A percentile compares a stretch with the other conserved stretches of the same genome.
Conservation (phyloP, 1,140 invertebrate genomes). For the Drosophila simulans region DNA sequence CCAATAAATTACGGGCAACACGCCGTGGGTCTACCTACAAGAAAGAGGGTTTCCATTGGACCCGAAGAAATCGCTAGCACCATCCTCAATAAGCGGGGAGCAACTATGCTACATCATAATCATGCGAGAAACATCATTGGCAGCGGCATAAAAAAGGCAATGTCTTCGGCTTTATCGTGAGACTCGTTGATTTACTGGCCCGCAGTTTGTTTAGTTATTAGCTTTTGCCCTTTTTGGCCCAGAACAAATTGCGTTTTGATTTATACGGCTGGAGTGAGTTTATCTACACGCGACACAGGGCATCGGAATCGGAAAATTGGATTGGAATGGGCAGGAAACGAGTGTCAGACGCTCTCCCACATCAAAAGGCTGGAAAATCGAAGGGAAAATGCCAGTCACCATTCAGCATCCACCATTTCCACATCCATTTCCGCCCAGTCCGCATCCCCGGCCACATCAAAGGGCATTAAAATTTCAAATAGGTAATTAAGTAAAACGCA, state of each 20-base stretch:
- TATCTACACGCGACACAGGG: conserved; percentile 57
- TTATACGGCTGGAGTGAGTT: conserved; percentile 71
- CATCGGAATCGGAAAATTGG: background rate
- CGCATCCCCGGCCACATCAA: conserved; percentile 63
- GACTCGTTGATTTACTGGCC: conserved; percentile 75
- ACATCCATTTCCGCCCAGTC: background rate
- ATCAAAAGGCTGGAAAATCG: conserved; percentile 21
- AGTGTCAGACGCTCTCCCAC: conserved; percentile 41
- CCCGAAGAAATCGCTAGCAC: conserved; percentile 5
- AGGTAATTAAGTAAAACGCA: conserved; percentile 83
- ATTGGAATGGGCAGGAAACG: conserved; percentile 37
- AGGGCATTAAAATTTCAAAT: conserved; percentile 77
- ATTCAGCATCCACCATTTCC: background rate
- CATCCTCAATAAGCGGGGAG: conserved; percentile 18
- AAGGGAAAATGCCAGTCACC: conserved; percentile 29
- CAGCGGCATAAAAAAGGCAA: conserved; percentile 41
- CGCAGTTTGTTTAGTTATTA: conserved; percentile 83
- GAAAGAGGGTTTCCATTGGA: background rate
- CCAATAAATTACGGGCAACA: conserved; percentile 80
- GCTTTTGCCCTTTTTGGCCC: conserved; percentile 76
- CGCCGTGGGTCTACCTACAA: conserved; percentile 51
- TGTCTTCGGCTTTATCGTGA: conserved; percentile 70
- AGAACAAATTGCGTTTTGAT: conserved; percentile 83
- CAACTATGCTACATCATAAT: conserved; percentile 67
- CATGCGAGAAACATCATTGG: conserved; percentile 57